Evolutionary conservation across 1,140 invertebrate species (phyloP), one percentile per base, ranked within the genome.

Genomic region (Radopholus similis): DNA sequence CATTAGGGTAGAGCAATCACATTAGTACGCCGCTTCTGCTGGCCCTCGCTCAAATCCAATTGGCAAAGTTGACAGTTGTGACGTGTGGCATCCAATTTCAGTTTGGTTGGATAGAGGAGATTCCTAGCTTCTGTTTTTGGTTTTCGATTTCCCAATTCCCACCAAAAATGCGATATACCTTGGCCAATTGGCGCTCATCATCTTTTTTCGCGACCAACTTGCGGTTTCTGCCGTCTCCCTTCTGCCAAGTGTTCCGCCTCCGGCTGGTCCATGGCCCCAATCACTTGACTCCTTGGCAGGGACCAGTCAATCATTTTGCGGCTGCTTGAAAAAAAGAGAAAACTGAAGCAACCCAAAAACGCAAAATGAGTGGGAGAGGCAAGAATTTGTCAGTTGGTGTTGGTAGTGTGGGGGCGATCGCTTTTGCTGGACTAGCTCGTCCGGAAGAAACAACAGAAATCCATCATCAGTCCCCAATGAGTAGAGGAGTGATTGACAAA

Each of bases 381-480:
- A 28, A 51, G n/a, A 51, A 51, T 51, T 51, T 51, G 47, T 51
- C 47, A 51, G 47, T 51, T 51, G 47, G 47, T 21, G 15, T 9
- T n/a, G 4, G 47, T 26, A 26, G 47, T 9, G 23, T 18, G 21
- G n/a, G 47, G 47, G 30, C 30, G 47, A 21, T 23, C n/a, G 11
- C 38, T 42, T n/a, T n/a, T 42, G 11, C 38, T 42, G 11, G 11
- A 11, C 38, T 42, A 8, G 21, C 23, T 51, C 47, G 30, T 51
- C 47, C 47, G 30, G 15, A n/a, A 47, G 44, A 28, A 51, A 51
- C 30, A 51, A 51, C 47, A 51, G 21, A 51, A 51, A 51, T 21
- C 47, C 47, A 51, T 51, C 47, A 51, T 47, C 44, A 6, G 5
- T 23, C 5, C 47, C 47, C 47, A 51, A 26, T 51, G 9, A 9